Percentiles rank a stretch among this genome's conserved stretches.
These are phyloP conservation scores for Parauchenoglanis ngamensis DNA, from an alignment of 2,797 vertebrate genomes.

Conservation along the genomic window DNA sequence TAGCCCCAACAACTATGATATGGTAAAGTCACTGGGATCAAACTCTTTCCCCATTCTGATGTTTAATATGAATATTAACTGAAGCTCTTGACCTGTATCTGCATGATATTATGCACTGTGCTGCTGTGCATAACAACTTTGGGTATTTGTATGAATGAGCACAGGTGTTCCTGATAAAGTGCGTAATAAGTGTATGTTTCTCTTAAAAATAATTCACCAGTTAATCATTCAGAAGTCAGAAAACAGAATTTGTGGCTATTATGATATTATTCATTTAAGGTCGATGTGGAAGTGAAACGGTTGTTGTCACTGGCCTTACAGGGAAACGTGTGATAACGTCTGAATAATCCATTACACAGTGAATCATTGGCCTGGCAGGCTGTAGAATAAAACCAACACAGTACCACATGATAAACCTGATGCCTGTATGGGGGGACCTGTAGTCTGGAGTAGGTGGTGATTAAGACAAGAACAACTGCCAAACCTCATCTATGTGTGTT, in stretches of 20 bases:
- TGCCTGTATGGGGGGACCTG: slow-evolving; percentile 8
- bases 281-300: background rate
- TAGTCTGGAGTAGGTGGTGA: background rate
- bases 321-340: background rate
- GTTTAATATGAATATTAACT: background rate
- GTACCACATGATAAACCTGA: background rate
- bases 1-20: background rate
- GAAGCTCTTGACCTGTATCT: background rate
- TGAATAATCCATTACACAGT: background rate
- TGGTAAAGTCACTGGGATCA: background rate
- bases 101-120: background rate
- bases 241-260: background rate
- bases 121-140: background rate
- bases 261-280: slow-evolving; percentile 12
- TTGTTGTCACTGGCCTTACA: slow-evolving; percentile 3
- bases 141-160: background rate
- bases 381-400: slow-evolving; percentile 8
- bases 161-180: background rate
- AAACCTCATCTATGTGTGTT: background rate
- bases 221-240: background rate
- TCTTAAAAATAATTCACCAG: background rate
- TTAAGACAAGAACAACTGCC: slow-evolving; percentile 21
- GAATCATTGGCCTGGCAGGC: background rate
- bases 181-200: background rate
- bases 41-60: background rate